A percentile compares a stretch with the other conserved stretches of the same genome.
These are phyloP conservation scores for Etia nguti DNA, from an alignment of 2,113 vertebrate species.

Conservation along the genomic window DNA sequence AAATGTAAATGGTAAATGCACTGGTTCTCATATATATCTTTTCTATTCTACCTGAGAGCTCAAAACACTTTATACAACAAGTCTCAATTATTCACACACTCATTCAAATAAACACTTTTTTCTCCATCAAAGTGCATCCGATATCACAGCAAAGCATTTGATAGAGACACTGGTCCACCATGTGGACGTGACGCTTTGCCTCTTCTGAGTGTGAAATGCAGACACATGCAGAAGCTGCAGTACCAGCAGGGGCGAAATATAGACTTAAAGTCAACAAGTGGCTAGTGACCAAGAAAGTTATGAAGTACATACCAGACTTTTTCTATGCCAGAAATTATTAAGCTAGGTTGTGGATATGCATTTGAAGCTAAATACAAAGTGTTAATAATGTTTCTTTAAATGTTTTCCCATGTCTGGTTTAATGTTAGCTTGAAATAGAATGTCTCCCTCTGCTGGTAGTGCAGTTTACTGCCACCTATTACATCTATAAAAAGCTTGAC, in stretches of 20 bases:
- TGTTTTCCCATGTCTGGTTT: neutral
- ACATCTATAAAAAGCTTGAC: neutral
- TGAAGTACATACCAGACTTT: rapidly evolving
- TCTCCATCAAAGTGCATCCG: neutral
- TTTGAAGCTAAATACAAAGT: neutral
- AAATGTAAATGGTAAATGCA: neutral
- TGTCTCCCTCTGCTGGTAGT: neutral
- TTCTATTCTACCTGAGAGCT: neutral
- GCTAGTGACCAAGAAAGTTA: rapidly evolving
- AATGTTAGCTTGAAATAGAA: neutral
- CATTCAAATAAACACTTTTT: neutral
- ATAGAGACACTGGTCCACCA: rapidly evolving
- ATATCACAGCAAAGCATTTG: rapidly evolving
- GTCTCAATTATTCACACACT: neutral
- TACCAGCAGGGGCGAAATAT: neutral
- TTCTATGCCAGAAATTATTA: neutral
- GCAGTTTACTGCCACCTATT: neutral
- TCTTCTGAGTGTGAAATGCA: neutral
- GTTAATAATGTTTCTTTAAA: neutral
- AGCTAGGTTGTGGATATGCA: rapidly evolving
- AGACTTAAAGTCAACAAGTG: neutral
- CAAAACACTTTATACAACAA: rapidly evolving
- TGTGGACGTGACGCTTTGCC: neutral
- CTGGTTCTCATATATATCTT: neutral
- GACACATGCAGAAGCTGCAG: neutral